Evolutionary conservation across 2,113 vertebrate species (phyloP).

Genomic region (Danionella cerebrum): DNA sequence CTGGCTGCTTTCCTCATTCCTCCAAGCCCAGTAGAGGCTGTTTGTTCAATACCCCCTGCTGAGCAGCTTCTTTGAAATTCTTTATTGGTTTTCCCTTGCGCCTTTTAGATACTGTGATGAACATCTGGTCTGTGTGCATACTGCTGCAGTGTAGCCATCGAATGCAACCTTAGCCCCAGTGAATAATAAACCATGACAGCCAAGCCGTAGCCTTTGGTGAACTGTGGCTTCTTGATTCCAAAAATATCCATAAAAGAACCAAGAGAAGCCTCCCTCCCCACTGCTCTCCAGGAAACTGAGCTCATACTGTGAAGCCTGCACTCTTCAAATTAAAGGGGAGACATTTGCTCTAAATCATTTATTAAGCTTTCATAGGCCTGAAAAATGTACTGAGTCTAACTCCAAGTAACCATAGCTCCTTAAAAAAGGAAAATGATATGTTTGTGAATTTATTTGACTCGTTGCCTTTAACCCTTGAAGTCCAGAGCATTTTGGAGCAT

Average conservation of each 20-base stretch:
- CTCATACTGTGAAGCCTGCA: slow-evolving; percentile 8
- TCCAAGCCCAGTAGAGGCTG: not conserved
- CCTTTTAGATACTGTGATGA: slow-evolving; percentile 20
- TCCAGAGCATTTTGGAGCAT: too few relatives aligned
- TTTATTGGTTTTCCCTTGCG: slow-evolving; percentile 7
- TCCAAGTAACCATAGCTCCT: not conserved
- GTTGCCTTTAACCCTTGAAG: too few relatives aligned
- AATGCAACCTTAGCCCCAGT: slow-evolving; percentile 19
- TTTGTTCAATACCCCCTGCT: slow-evolving; percentile 25
- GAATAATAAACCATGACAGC: slow-evolving; percentile 20
- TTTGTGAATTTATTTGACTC: too few relatives aligned
- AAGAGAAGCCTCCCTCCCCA: not conserved
- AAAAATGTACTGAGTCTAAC: not conserved
- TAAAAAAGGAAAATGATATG: too few relatives aligned
- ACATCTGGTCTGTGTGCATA: slow-evolving; percentile 29
- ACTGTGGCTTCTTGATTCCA: not conserved
- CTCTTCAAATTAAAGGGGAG: not conserved
- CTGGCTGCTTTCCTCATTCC: not conserved
- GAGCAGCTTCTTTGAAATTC: slow-evolving; percentile 30
- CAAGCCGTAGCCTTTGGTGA: slow-evolving; percentile 9
- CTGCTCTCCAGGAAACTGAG: not conserved
- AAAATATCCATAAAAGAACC: slow-evolving; percentile 26
- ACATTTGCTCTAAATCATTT: slow-evolving; percentile 4
- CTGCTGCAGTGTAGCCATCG: slow-evolving; percentile 20
- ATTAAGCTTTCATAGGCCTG: slow-evolving; percentile 7